Evolutionary conservation across 2,888 invertebrate species (phyloP), one percentile per base, ranked within the genome.

Genomic region (Cosmia pyralina): DNA sequence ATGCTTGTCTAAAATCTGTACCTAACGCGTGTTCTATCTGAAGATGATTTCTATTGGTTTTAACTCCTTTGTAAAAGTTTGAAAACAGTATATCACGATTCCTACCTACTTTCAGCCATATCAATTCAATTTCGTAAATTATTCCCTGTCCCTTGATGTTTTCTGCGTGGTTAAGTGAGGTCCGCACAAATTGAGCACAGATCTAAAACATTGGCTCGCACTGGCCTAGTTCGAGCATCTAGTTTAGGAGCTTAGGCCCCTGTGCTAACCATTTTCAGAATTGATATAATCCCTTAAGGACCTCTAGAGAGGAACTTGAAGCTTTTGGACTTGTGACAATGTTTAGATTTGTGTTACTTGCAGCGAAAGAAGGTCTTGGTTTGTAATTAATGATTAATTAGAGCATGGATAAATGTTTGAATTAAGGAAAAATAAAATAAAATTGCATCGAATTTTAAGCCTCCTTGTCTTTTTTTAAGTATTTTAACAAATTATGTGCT

Each of bases 141-240:
- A 74, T 75, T 65, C 50, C 41, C 22, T 65, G 71, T 50, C 73
- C 63, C 81, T 57, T 57, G 50, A 71, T 57, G 53, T 72, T 69
- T 64, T 59, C 41, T 11, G 22, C 19, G 6, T 38, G 38, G 69
- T 70, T 72, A 70, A 81, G 74, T 69, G 71, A 71, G 78, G 77
- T 65, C 72, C 66, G 41, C 69, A 67, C 69, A 80, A 87, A 89
- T 83, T 81, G 80, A 67, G 79, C 66, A 41, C 78, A 55, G 68
- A 59, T 77, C 74, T 86, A 76, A 84, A 82, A 85, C 88, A 88
- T 85, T 78, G 83, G 69, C 69, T 77, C 65, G 57, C n/a, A 53
- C 79, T 89, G 85, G 44, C 82, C 85, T 60, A 85, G 53, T 87
- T 88, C 44, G 10, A 75, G 72, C 77, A 83, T 75, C 70, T 60